phyloP scores from a whole-genome alignment of 1,140 invertebrate genomes.

The Plodia interpunctella region DNA sequence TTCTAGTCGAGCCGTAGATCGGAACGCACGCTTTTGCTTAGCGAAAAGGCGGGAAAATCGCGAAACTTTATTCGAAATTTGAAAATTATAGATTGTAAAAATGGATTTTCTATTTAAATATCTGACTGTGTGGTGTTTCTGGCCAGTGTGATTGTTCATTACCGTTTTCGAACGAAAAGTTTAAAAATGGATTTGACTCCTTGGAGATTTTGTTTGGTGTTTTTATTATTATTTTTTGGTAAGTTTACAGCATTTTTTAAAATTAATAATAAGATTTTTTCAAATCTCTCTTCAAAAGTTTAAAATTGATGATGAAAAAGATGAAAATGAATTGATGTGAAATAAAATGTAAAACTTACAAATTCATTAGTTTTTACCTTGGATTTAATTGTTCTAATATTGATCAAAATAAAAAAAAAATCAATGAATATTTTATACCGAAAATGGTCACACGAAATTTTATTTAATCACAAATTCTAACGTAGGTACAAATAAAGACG shows the following conservation, averaged over 20 bases:
- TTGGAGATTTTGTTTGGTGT: conserved; percentile 17
- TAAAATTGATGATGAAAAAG: not conserved
- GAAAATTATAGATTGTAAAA: conserved; percentile 2
- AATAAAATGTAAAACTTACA: too few species aligned
- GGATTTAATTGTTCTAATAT: too few species aligned
- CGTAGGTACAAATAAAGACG: too few species aligned
- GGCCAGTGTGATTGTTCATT: not conserved
- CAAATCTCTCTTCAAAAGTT: too few species aligned
- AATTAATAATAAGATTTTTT: not conserved
- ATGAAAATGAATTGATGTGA: too few species aligned
- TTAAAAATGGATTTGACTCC: conserved; percentile 30
- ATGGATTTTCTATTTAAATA: conserved; percentile 9
- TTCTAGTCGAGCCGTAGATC: conserved; percentile 21
- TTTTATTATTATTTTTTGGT: conserved; percentile 22
- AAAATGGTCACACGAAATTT: too few species aligned
- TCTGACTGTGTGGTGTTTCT: conserved; percentile 6
- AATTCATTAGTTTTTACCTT: too few species aligned
- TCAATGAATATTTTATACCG: too few species aligned
- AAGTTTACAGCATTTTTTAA: conserved; percentile 19
- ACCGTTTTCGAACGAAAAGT: conserved; percentile 1
- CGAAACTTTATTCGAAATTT: conserved; percentile 27
- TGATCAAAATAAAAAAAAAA: too few species aligned
- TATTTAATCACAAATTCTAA: too few species aligned
- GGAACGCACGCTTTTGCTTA: conserved; percentile 24
- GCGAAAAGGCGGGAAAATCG: conserved; percentile 37